Evolutionary conservation across 2,888 invertebrate genomes (phyloP).

Genomic region (Helleia helle): DNA sequence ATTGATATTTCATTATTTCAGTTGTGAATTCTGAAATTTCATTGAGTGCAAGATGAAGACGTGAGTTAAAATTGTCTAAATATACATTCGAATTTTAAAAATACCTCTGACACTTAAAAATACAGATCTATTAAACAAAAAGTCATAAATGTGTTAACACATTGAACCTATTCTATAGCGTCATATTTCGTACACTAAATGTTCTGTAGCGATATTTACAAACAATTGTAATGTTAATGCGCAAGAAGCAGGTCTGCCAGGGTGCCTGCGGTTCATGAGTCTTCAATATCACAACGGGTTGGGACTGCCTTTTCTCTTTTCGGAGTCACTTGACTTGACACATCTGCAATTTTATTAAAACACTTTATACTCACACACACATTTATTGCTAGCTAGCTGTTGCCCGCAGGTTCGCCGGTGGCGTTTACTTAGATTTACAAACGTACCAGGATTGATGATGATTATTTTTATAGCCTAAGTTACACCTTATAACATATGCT

Average conservation of each 20-base stretch:
- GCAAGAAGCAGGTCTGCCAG: background rate
- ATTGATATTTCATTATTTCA: no score
- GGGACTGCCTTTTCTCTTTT: constrained; percentile 35
- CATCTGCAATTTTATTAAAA: constrained; percentile 16
- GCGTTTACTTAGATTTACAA: no score
- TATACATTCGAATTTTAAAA: background rate
- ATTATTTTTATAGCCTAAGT: no score
- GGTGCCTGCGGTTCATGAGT: constrained; percentile 18
- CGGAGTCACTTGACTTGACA: constrained; percentile 36
- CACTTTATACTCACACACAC: no score
- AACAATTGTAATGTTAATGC: background rate
- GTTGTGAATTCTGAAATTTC: no score
- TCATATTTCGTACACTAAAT: constrained; percentile 1
- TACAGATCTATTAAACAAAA: constrained; percentile 2
- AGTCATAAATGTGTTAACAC: background rate
- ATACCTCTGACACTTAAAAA: background rate
- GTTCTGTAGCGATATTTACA: constrained; percentile 2
- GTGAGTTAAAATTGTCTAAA: no score
- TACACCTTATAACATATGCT: no score
- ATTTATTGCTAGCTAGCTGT: no score
- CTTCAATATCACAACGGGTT: constrained; percentile 41
- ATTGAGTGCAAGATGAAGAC: no score
- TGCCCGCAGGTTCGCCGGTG: no score
- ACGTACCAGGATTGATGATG: no score
- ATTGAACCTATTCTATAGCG: background rate